Base-by-base conservation (phyloP, 1,140 invertebrate genomes). In the Zelostemma sp. region DNA sequence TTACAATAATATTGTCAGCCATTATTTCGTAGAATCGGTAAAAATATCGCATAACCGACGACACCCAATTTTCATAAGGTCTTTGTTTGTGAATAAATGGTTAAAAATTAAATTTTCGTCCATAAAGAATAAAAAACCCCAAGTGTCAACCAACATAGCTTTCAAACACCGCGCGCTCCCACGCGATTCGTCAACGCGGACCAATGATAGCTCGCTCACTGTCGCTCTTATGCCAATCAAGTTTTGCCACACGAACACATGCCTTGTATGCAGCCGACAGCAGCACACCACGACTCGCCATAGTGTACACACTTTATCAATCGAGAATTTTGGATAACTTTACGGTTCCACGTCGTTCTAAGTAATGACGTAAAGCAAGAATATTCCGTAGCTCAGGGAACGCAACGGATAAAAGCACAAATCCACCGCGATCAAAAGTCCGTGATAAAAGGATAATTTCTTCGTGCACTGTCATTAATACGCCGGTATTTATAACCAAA, bases 171-270 rank as follows among this genome's bases (percentile, higher is more conserved):
- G 45, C 4, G 14, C 6, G 16, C 16, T 35, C 41, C 40, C 31
- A 15, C 6, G 40, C 15, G 48, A 75, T 77, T 76, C 61, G 78
- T 61, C 73, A 78, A 79, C 78, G 80, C 75, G 79, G 77, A 74
- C 79, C 78, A 81, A 81, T 73, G 35, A 46, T 16, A 9, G 6
- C 8, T 18, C 33, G 25, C 43, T 54, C 16, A 62, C 41, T 40
- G n/a, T 18, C 8, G 4, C 15, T 18, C 31, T 14, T 19, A 53
- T 46, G 56, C 80, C 80, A 81, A 81, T 80, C 66, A 51, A 53
- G 41, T 71, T 47, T 48, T 81, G 80, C 79, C 80, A 81, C 80
- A 81, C 80, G 68, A 78, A 75, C 72, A 77, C 66, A 74, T 75
- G 71, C 58, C 68, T 38, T 28, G 15, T 41, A 19, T 49, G 55